These are phyloP conservation scores for Hemicordylus capensis DNA, from an alignment of 2,113 vertebrate species.

Conservation along the genomic window DNA sequence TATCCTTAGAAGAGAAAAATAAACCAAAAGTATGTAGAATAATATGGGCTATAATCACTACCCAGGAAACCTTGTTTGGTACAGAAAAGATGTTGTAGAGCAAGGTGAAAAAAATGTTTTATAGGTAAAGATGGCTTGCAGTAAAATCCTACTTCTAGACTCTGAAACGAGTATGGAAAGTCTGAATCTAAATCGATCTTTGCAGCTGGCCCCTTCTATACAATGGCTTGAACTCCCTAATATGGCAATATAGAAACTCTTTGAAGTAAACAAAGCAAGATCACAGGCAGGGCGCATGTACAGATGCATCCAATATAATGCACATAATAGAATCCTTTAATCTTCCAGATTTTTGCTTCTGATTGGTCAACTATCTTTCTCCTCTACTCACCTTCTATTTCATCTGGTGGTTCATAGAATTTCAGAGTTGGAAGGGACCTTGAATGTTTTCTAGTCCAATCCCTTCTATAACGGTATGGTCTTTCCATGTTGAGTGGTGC, in stretches of 20 bases:
- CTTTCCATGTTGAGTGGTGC: not conserved
- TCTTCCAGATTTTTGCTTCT: not conserved
- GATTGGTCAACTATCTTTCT: not conserved
- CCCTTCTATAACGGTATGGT: too few species aligned
- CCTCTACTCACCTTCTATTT: not conserved
- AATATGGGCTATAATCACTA: slow-evolving; percentile 50
- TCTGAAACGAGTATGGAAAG: slow-evolving; percentile 46
- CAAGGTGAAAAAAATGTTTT: slow-evolving; percentile 48
- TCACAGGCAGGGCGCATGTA: not conserved
- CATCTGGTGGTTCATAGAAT: too few species aligned
- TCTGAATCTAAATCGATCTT: slow-evolving; percentile 37
- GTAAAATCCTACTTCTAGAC: slow-evolving; percentile 49
- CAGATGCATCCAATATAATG: not conserved
- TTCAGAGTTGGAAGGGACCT: too few species aligned
- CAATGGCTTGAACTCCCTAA: slow-evolving; percentile 36
- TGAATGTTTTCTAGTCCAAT: too few species aligned
- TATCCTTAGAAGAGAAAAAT: slow-evolving; percentile 68
- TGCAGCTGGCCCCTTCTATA: slow-evolving; percentile 23
- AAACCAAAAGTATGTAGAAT: slow-evolving; percentile 57
- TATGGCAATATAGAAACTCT: slow-evolving; percentile 22
- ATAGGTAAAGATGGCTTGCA: slow-evolving; percentile 43
- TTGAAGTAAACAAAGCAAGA: slow-evolving; percentile 31
- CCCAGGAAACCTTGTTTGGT: slow-evolving; percentile 61
- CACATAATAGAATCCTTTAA: not conserved
- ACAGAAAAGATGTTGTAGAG: slow-evolving; percentile 52